Conservation (phyloP, 1,140 invertebrate species). For the Helicoverpa armigera region DNA sequence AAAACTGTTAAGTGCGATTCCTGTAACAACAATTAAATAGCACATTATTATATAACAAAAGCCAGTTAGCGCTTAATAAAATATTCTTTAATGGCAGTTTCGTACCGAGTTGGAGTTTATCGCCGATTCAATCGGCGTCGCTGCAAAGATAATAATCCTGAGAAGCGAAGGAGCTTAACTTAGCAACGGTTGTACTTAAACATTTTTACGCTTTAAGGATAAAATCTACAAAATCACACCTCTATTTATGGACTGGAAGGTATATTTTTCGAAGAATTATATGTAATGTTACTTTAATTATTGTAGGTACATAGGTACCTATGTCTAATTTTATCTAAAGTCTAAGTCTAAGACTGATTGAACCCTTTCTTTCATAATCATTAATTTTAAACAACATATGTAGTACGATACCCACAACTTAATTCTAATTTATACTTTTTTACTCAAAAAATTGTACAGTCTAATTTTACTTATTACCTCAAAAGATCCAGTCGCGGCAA, state of each 20-base stretch:
- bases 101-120: constrained; percentile 47
- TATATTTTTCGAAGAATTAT: not conserved
- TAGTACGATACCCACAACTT: no score
- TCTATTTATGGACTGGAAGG: not conserved
- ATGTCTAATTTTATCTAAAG: no score
- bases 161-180: constrained; percentile 38
- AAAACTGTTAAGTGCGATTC: no score
- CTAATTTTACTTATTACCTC: no score
- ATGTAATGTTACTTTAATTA: no score
- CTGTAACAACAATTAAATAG: not conserved
- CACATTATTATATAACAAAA: constrained; percentile 11
- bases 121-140: constrained; percentile 48
- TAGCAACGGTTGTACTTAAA: constrained; percentile 7
- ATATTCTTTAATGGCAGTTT: constrained; percentile 47
- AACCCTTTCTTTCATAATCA: no score
- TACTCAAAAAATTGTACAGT: no score
- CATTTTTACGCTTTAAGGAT: constrained; percentile 32
- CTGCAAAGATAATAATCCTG: constrained; percentile 51
- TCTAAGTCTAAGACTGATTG: no score
- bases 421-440: no score
- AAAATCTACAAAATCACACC: constrained; percentile 1
- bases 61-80: constrained; percentile 32
- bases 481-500: no score
- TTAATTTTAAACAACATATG: no score
- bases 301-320: no score